phyloP scores from a whole-genome alignment of 2,797 vertebrate genomes.

The Perodicticus potto region DNA sequence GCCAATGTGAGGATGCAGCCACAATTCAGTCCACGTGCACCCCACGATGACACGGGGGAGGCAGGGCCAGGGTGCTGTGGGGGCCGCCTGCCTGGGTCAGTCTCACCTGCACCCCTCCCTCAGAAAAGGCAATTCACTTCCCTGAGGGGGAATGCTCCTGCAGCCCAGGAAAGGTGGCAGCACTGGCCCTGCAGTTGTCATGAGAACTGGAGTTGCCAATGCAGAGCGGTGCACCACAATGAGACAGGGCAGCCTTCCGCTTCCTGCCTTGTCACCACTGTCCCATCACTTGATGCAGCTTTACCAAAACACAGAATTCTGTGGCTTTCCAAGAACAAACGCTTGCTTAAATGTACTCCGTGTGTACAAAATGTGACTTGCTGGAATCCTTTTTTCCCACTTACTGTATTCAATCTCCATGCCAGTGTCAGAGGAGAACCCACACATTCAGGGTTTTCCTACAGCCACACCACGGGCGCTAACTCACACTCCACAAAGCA shows the following conservation, averaged over 20 bases:
- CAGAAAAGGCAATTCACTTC: background rate
- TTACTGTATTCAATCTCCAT: slow-evolving; percentile 51
- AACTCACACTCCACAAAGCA: slow-evolving; percentile 72
- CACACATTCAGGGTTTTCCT: slow-evolving; percentile 54
- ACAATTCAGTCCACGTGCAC: rapidly evolving
- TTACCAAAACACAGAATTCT: background rate
- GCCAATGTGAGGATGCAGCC: rapidly evolving
- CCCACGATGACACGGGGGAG: rapidly evolving
- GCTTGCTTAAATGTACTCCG: background rate
- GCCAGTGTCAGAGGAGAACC: slow-evolving; percentile 61
- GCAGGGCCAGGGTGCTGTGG: background rate
- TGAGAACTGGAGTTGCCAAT: rapidly evolving
- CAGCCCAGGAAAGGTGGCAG: rapidly evolving
- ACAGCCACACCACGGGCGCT: slow-evolving; percentile 32
- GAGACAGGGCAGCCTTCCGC: background rate
- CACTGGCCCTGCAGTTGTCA: rapidly evolving
- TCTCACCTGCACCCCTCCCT: background rate
- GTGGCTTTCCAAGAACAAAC: background rate
- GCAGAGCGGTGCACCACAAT: rapidly evolving
- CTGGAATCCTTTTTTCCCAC: slow-evolving; percentile 36
- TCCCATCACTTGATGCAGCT: background rate
- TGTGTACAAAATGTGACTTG: background rate
- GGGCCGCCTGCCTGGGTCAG: background rate
- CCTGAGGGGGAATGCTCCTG: background rate
- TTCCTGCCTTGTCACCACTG: background rate